A percentile compares a stretch with the other conserved stretches of the same genome.
phyloP scores from a whole-genome alignment of 2,888 invertebrate species.

The Rotaria magnacalcarata region DNA sequence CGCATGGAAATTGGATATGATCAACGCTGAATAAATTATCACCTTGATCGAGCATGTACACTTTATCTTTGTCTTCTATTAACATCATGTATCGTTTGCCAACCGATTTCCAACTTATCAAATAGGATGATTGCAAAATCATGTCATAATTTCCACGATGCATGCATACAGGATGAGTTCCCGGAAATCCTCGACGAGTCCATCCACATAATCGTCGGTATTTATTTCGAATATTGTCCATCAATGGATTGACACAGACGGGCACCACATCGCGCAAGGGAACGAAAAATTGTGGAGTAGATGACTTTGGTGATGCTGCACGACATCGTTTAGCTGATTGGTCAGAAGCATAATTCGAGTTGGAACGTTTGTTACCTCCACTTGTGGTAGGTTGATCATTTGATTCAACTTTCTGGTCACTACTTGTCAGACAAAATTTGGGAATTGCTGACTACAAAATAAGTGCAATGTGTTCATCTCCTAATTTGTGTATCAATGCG shows the following conservation, averaged over 20 bases:
- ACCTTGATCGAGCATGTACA: slow-evolving; percentile 12
- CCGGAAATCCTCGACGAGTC: not conserved
- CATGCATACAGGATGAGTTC: slow-evolving; percentile 1
- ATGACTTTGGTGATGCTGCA: not conserved
- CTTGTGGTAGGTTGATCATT: not conserved
- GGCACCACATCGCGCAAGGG: not conserved
- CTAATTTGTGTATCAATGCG: too few relatives aligned
- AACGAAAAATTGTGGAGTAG: not conserved
- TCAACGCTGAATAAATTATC: not conserved
- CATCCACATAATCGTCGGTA: not conserved
- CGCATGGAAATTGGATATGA: not conserved
- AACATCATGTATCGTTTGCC: slow-evolving; percentile 12
- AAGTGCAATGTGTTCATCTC: too few relatives aligned
- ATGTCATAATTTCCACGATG: not conserved
- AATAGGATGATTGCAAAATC: not conserved
- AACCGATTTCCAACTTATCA: not conserved
- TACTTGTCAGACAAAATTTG: not conserved
- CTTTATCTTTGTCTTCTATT: not conserved
- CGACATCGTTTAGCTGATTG: not conserved
- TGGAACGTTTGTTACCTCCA: not conserved
- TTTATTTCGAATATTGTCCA: not conserved
- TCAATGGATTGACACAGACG: not conserved
- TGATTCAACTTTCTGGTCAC: not conserved
- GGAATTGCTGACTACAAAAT: too few relatives aligned
- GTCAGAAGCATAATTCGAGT: not conserved